phyloP scores from a whole-genome alignment of 2,797 vertebrate species.

The Acanthurus tractus region DNA sequence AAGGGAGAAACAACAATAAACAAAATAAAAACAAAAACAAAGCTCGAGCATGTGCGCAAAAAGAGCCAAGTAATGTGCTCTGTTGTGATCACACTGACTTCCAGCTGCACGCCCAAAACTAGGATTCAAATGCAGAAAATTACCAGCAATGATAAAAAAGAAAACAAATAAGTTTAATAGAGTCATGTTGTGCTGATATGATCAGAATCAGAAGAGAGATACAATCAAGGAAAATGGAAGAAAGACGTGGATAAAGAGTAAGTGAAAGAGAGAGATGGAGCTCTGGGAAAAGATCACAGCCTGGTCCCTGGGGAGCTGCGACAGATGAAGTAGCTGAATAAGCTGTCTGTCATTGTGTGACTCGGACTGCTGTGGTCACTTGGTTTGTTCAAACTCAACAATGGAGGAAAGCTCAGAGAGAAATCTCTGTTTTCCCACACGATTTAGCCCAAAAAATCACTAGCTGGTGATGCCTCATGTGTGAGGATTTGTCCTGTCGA shows the following conservation, averaged over 20 bases:
- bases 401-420: conserved; percentile 76
- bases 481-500: conserved; percentile 61
- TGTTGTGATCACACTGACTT: conserved; percentile 8
- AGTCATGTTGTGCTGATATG: conserved; percentile 49
- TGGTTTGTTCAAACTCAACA: conserved; percentile 82
- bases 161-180: conserved; percentile 12
- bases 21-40: conserved; percentile 72
- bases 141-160: not conserved
- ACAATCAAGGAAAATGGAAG: conserved; percentile 53
- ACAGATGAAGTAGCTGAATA: conserved; percentile 87
- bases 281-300: conserved; percentile 85
- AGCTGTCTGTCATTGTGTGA: conserved; percentile 87
- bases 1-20: conserved; percentile 74
- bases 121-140: not conserved
- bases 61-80: not conserved
- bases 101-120: not conserved
- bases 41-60: conserved; percentile 5
- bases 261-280: conserved; percentile 74
- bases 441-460: conserved; percentile 74
- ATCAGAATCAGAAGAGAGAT: conserved; percentile 45
- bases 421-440: conserved; percentile 82
- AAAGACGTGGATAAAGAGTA: conserved; percentile 54
- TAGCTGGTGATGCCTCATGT: conserved; percentile 58
- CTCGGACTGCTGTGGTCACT: conserved; percentile 81
- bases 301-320: conserved; percentile 78